These are phyloP conservation scores for Cyprinodon tularosa DNA, from an alignment of 2,113 vertebrate genomes.

Conservation along the genomic window DNA sequence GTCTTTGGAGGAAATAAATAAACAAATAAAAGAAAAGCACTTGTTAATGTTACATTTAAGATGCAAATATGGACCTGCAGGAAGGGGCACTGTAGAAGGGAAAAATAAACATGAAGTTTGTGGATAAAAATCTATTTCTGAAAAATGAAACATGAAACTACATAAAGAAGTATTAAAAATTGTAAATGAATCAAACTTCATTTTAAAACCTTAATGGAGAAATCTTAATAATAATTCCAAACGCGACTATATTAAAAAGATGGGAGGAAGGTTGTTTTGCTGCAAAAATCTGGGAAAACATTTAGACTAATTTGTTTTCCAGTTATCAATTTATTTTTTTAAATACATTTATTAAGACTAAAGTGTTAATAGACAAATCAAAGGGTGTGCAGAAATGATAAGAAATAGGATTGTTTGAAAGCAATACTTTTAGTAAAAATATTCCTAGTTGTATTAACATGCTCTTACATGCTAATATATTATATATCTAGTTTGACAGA, in stretches of 20 bases:
- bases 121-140: neutral
- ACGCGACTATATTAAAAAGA: neutral
- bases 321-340: neutral
- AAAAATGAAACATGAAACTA: too few relatives aligned
- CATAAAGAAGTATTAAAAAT: neutral
- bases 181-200: neutral
- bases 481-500: too few relatives aligned
- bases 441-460: neutral
- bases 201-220: neutral
- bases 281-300: neutral
- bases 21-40: too few relatives aligned
- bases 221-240: neutral
- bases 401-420: neutral
- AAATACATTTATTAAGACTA: neutral
- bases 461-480: neutral
- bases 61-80: neutral
- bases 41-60: neutral
- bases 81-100: neutral
- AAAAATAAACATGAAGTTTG: neutral
- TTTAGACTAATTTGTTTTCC: neutral
- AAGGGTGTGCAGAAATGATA: neutral
- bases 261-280: neutral
- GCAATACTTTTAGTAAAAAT: neutral
- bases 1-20: too few relatives aligned
- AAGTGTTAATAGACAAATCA: neutral